A percentile compares a stretch with the other conserved stretches of the same genome.
Conservation (phyloP, 2,113 vertebrate species). For the Nettapus auritus region DNA sequence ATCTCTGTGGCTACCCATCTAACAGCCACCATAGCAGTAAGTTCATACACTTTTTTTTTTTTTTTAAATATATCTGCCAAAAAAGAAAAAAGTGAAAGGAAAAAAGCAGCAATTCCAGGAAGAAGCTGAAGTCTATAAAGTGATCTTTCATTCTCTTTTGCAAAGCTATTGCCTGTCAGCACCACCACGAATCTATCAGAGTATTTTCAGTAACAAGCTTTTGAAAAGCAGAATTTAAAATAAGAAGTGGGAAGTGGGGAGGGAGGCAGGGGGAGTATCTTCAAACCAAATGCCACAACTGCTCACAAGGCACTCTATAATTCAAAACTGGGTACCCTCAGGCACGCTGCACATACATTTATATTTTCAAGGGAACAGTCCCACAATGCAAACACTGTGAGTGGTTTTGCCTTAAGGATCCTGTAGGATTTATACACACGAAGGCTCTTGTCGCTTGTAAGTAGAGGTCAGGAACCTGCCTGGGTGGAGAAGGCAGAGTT, state of each 20-base stretch:
- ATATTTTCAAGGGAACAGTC: constrained; percentile 54
- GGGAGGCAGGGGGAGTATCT: constrained; percentile 30
- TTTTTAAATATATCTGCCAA: constrained; percentile 16
- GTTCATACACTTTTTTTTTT: background rate
- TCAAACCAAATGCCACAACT: constrained; percentile 58
- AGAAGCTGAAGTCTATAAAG: constrained; percentile 39
- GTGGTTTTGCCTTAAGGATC: constrained; percentile 29
- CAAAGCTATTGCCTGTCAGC: constrained; percentile 37
- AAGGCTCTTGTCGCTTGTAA: constrained; percentile 54
- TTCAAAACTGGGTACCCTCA: constrained; percentile 56
- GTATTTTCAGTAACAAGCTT: constrained; percentile 61
- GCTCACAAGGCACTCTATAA: constrained; percentile 64
- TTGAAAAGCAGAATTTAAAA: constrained; percentile 64
- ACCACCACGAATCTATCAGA: constrained; percentile 47
- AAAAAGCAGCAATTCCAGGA: constrained; percentile 57
- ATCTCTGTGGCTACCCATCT: constrained; percentile 28
- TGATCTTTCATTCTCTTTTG: constrained; percentile 32
- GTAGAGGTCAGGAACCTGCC: constrained; percentile 65
- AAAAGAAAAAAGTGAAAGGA: background rate
- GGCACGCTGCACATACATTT: background rate
- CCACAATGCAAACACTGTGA: constrained; percentile 64
- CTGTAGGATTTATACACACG: constrained; percentile 32
- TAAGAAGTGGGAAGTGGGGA: constrained; percentile 37
- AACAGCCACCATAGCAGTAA: constrained; percentile 2
- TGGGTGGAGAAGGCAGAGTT: constrained; percentile 64